phyloP scores from a whole-genome alignment of 2,888 invertebrate genomes.

The Himalopsyche japonica region DNA sequence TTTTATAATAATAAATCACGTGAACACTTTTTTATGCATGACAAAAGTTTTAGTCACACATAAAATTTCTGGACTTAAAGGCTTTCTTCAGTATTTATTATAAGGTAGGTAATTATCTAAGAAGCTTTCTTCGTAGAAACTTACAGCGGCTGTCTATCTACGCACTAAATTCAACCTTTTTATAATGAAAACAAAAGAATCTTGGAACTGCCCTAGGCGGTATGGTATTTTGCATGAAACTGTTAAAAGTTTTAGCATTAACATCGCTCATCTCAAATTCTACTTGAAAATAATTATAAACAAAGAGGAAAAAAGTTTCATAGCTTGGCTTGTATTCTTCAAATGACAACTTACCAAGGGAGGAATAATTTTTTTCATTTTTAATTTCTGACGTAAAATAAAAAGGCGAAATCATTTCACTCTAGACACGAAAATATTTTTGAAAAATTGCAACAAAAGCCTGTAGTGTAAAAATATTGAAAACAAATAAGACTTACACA shows the following conservation, averaged over 20 bases:
- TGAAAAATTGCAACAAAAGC: no score
- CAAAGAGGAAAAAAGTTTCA: background rate
- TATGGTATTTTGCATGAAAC: conserved; percentile 10
- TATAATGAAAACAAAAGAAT: background rate
- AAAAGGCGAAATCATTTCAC: background rate
- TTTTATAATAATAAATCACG: no score
- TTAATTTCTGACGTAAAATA: background rate
- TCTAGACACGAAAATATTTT: no score
- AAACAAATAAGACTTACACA: no score
- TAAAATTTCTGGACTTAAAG: background rate
- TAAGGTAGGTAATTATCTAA: background rate
- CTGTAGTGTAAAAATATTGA: no score
- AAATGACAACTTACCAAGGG: background rate
- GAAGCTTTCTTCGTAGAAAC: background rate
- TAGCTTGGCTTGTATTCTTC: background rate
- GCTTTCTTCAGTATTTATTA: background rate
- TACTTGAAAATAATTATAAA: background rate
- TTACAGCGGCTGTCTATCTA: background rate
- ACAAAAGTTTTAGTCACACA: background rate
- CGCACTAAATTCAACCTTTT: background rate
- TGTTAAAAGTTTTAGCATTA: conserved; percentile 18
- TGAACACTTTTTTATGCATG: background rate
- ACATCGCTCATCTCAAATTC: conserved; percentile 1
- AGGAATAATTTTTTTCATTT: background rate
- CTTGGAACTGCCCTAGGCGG: conserved; percentile 10